phyloP scores from a whole-genome alignment of 2,888 invertebrate species.

The Lumbricus terrestris region DNA sequence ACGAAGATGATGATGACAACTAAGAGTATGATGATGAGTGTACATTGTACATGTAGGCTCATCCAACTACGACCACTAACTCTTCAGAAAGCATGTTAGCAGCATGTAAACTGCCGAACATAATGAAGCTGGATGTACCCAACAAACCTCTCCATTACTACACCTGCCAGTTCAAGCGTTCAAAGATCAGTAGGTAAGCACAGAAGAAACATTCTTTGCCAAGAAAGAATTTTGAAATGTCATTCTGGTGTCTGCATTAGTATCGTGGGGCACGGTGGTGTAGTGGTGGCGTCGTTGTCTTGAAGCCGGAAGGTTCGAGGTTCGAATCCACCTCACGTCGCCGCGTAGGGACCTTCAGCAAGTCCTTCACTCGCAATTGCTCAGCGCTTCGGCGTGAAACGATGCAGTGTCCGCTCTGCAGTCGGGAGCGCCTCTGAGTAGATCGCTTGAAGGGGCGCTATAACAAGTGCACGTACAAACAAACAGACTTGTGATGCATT shows the following conservation, averaged over 20 bases:
- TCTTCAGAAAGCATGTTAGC: conserved; percentile 62
- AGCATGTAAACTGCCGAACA: conserved; percentile 61
- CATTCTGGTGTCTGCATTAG: neutral
- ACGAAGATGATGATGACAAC: conserved; percentile 24
- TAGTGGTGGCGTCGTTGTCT: too few relatives aligned
- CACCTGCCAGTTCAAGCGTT: conserved; percentile 64
- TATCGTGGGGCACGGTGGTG: too few relatives aligned
- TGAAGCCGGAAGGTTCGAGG: too few relatives aligned
- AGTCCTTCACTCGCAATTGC: too few relatives aligned
- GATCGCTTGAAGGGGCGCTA: too few relatives aligned
- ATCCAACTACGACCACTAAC: conserved; percentile 48
- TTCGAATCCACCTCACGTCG: too few relatives aligned
- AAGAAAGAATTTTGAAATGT: neutral
- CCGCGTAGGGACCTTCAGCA: too few relatives aligned
- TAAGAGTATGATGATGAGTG: neutral
- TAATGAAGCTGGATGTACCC: conserved; percentile 63
- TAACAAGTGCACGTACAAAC: too few relatives aligned
- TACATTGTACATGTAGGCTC: neutral
- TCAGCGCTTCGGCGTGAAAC: too few relatives aligned
- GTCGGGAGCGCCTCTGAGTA: too few relatives aligned
- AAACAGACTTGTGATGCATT: too few relatives aligned
- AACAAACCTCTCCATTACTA: conserved; percentile 64
- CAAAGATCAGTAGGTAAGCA: conserved; percentile 63
- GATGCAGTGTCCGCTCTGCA: too few relatives aligned
- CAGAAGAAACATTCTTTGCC: neutral